Conservation (phyloP, 2,888 invertebrate species). For the Drosophila algonquin region DNA sequence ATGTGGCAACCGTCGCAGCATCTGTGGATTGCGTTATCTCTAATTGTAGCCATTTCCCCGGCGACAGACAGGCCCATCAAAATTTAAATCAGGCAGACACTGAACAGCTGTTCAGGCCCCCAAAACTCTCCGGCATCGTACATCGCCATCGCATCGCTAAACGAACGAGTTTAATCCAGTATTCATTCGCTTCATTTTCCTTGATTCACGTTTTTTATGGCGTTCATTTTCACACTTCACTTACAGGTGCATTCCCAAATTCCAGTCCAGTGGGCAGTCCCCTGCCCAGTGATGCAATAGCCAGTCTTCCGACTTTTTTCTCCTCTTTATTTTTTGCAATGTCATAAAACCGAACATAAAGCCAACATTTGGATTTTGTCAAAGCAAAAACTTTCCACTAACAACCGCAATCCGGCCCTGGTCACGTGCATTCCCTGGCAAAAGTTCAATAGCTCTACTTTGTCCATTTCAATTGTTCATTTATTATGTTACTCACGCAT, state of each 20-base stretch:
- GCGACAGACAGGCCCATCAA: constrained; percentile 32
- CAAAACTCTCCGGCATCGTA: constrained; percentile 3
- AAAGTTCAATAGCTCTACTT: constrained; percentile 57
- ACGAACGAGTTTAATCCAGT: constrained; percentile 29
- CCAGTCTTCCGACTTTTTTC: constrained; percentile 4
- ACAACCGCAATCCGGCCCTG: constrained; percentile 19
- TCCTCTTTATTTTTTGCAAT: constrained; percentile 18
- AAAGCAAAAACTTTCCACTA: constrained; percentile 5
- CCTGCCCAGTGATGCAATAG: constrained; percentile 26
- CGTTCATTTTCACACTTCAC: constrained; percentile 45
- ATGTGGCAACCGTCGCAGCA: constrained; percentile 43
- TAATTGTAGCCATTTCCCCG: constrained; percentile 34
- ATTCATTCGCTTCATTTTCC: constrained; percentile 6
- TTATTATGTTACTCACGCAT: constrained; percentile 55
- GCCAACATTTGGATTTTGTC: constrained; percentile 3
- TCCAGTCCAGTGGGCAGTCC: constrained; percentile 8
- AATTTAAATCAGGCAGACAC: constrained; percentile 19
- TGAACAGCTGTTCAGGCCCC: constrained; percentile 27
- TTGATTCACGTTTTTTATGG: constrained; percentile 28
- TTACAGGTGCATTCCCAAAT: constrained; percentile 28
- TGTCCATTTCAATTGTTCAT: constrained; percentile 38
- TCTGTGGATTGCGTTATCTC: constrained; percentile 39
- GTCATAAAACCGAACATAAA: constrained; percentile 27
- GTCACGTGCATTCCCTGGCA: constrained; percentile 33
- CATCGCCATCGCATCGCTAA: constrained; percentile 18